Percentiles rank a stretch among this genome's conserved stretches.
These are phyloP conservation scores for Engraulis encrasicolus DNA, from an alignment of 2,113 vertebrate genomes.

Conservation along the genomic window DNA sequence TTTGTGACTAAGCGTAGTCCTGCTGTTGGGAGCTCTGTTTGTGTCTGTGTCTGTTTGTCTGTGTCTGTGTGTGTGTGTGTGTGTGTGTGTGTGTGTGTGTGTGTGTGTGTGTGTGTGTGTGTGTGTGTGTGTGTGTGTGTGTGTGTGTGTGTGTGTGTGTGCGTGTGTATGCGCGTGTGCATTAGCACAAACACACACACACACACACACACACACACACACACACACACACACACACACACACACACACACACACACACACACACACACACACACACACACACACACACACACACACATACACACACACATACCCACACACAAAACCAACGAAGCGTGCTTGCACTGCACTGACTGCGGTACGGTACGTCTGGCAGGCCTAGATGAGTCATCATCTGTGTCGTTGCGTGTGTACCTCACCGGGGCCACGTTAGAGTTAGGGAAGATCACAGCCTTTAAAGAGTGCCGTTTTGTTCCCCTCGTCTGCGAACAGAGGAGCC, in stretches of 20 bases:
- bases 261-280: no score
- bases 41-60: no score
- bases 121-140: background rate
- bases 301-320: background rate
- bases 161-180: background rate
- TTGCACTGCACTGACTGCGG: no score
- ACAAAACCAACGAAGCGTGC: background rate
- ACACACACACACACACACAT: no score
- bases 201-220: background rate
- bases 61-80: conserved; percentile 20
- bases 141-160: background rate
- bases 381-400: background rate
- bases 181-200: no score
- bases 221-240: no score
- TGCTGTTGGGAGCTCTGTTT: conserved; percentile 4
- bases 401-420: background rate
- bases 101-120: conserved; percentile 13
- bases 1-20: background rate
- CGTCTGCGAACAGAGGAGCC: background rate
- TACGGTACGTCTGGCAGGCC: no score
- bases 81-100: conserved; percentile 19
- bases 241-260: no score
- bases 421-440: background rate
- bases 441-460: conserved; percentile 11
- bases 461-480: background rate